Base-by-base conservation (phyloP, 2,113 vertebrate species). In the Ibidorhyncha struthersii region DNA sequence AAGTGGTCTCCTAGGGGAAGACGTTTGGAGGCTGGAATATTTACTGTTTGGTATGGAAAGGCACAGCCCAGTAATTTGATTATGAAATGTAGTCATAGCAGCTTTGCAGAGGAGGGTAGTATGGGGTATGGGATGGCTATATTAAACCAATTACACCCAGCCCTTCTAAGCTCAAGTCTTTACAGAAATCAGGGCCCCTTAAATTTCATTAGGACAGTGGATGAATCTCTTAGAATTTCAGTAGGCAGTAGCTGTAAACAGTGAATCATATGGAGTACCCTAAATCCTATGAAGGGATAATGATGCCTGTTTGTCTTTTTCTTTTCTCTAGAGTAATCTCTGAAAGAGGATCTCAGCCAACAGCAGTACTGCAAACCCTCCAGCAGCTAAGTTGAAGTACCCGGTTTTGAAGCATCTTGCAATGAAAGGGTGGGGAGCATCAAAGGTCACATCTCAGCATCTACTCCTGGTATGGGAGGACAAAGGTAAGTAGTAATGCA, bases 391-490 rank as follows among this genome's bases (percentile, higher is more conserved):
- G 13, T 3, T 30, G 47, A 50, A 58, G 21, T 6, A 9, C 4
- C 69, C 12, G 5, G 4, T 10, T 62, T 53, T 67, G 32, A 34
- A 72, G 7, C 4, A 34, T 59, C 18, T 67, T 65, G n/a, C 41
- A 79, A 5, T 26, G 38, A 22, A 63, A 59, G 22, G 21, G 25
- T 58, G 12, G 17, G 6, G 6, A 82, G 8, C 13, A 38, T 34
- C 15, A 38, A 27, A 79, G 15, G 10, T 71, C 1, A 0, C 2
- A 3, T 29, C 32, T 14, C 0, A 1, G 4, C 0, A 0, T 15
- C 41, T 87, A 0, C 4, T n/a, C 16, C 32, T 34, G 62, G 12
- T 14, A n/a, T 4, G 23, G 15, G 14, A 72, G 4, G 16, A 5
- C 15, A 74, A 74, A 90, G 29, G 73, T 87, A 58, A 45, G 38